Evolutionary conservation across 64 coral and sea anemone species (phyloP).

Genomic region (Dendronephthya gigantea): DNA sequence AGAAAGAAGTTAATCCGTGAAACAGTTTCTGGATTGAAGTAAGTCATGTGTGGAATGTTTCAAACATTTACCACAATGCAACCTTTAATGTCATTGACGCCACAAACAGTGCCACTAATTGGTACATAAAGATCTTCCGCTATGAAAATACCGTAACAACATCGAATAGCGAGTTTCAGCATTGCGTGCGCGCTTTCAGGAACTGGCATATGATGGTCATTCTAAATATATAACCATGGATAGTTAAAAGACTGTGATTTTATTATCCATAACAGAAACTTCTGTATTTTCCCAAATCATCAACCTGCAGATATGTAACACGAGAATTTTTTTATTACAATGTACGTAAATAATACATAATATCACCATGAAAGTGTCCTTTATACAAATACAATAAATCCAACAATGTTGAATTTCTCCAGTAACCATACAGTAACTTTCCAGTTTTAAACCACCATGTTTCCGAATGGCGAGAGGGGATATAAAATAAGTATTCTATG

Average conservation of each 20-base stretch:
- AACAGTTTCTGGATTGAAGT: too few relatives aligned
- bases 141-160: too few relatives aligned
- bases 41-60: too few relatives aligned
- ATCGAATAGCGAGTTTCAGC: too few relatives aligned
- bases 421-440: not conserved
- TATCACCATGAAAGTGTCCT: not conserved
- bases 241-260: too few relatives aligned
- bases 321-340: not conserved
- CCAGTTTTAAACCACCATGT: not conserved
- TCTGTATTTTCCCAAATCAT: not conserved
- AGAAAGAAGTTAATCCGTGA: too few relatives aligned
- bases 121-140: too few relatives aligned
- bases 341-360: conserved; percentile 2
- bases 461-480: not conserved
- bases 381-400: not conserved
- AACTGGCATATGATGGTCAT: not conserved
- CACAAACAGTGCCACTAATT: too few relatives aligned
- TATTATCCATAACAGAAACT: too few relatives aligned
- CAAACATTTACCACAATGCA: too few relatives aligned
- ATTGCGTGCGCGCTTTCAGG: too few relatives aligned
- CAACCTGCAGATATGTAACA: not conserved
- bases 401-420: not conserved
- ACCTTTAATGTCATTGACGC: too few relatives aligned
- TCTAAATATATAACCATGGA: not conserved
- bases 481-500: conserved; percentile 16